phyloP scores from a whole-genome alignment of 2,888 invertebrate species.

The Urechis unicinctus region DNA sequence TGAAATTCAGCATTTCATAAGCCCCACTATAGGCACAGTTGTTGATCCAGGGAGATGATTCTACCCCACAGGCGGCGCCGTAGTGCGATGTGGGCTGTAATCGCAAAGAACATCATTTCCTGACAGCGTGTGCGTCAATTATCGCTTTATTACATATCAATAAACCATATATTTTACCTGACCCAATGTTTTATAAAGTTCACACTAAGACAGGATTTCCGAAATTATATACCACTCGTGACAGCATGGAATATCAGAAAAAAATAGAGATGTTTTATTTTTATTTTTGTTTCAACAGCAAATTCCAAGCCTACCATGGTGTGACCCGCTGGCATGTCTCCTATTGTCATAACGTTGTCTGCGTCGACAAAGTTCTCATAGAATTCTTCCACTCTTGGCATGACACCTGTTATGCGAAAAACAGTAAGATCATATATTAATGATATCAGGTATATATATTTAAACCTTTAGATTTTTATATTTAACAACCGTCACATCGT shows the following conservation, averaged over 20 bases:
- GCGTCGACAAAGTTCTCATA: constrained; percentile 1
- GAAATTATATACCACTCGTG: too few relatives aligned
- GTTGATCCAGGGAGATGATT: neutral
- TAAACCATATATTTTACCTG: too few relatives aligned
- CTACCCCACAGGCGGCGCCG: neutral
- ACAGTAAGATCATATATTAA: too few relatives aligned
- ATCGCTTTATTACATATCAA: too few relatives aligned
- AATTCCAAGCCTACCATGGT: constrained; percentile 1
- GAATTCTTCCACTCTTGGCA: neutral
- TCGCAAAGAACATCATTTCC: neutral
- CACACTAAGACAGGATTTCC: too few relatives aligned
- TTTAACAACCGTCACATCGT: too few relatives aligned
- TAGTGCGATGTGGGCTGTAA: neutral
- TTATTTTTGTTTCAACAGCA: too few relatives aligned
- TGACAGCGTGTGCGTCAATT: neutral
- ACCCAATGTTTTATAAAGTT: too few relatives aligned
- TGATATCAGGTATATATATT: too few relatives aligned
- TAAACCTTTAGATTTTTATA: too few relatives aligned
- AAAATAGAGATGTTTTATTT: too few relatives aligned
- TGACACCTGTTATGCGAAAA: neutral
- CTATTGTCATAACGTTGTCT: constrained; percentile 1
- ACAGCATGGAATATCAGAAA: too few relatives aligned
- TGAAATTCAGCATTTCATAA: neutral
- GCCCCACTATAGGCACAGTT: neutral
- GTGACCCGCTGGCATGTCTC: neutral